These are phyloP conservation scores for Pleuronectes platessa DNA, from an alignment of 2,113 vertebrate genomes.

Conservation along the genomic window DNA sequence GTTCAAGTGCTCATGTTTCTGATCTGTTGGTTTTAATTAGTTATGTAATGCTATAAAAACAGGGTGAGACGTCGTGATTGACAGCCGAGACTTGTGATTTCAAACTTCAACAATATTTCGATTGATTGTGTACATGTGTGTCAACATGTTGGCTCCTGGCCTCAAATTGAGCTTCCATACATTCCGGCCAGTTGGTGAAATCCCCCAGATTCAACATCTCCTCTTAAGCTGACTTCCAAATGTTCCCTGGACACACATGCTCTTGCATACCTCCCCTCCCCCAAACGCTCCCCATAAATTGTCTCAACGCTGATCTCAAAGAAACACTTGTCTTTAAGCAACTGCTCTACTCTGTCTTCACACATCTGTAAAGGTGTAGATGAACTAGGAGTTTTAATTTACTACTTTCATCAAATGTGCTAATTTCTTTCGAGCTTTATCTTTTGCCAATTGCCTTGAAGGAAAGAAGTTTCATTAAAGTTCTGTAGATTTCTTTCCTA, in stretches of 20 bases:
- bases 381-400: not conserved
- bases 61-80: too few relatives aligned
- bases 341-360: not conserved
- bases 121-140: not conserved
- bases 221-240: conserved; percentile 24
- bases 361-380: not conserved
- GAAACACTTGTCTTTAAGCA: not conserved
- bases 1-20: not conserved
- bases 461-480: too few relatives aligned
- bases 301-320: not conserved
- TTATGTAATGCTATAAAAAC: too few relatives aligned
- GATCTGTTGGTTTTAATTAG: too few relatives aligned
- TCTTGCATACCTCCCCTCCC: conserved; percentile 22
- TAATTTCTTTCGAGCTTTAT: not conserved
- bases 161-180: not conserved
- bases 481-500: too few relatives aligned
- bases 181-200: not conserved
- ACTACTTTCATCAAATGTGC: too few relatives aligned
- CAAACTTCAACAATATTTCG: not conserved
- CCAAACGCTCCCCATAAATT: conserved; percentile 21
- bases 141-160: not conserved
- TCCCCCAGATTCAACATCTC: not conserved
- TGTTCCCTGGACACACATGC: not conserved
- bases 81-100: too few relatives aligned
- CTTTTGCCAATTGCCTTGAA: too few relatives aligned